Conservation (phyloP, 2,888 invertebrate species). For the Chouioia cunea region DNA sequence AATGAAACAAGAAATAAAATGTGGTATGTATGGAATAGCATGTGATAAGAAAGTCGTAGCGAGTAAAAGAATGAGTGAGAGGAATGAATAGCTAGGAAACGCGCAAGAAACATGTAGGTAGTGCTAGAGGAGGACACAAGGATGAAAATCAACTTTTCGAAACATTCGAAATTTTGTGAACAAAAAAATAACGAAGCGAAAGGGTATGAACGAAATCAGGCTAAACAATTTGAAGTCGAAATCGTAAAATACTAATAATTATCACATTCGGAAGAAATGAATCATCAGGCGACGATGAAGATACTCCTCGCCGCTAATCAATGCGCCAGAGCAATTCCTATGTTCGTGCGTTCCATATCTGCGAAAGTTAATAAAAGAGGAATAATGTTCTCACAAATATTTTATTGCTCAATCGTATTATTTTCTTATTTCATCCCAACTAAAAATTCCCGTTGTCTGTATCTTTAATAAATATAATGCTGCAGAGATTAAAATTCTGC, state of each 20-base stretch:
- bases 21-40: neutral
- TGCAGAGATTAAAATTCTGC: no score
- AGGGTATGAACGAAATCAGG: constrained; percentile 30
- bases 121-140: no score
- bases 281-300: constrained; percentile 33
- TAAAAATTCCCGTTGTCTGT: constrained; percentile 18
- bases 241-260: constrained; percentile 23
- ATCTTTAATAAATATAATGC: constrained; percentile 28
- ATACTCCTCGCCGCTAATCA: constrained; percentile 33
- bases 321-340: constrained; percentile 45
- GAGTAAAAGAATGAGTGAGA: neutral
- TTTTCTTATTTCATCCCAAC: constrained; percentile 37
- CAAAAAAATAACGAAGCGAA: constrained; percentile 12
- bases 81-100: constrained; percentile 4
- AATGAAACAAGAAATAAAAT: constrained; percentile 21
- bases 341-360: constrained; percentile 48
- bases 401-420: constrained; percentile 25
- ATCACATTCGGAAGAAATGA: constrained; percentile 31
- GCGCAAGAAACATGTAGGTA: no score
- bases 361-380: constrained; percentile 47
- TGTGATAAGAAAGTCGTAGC: neutral
- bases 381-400: constrained; percentile 48
- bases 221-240: constrained; percentile 24
- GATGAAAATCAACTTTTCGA: no score
- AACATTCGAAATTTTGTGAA: no score